phyloP scores from a whole-genome alignment of 2,113 vertebrate species.

The Cyanoderma ruficeps region DNA sequence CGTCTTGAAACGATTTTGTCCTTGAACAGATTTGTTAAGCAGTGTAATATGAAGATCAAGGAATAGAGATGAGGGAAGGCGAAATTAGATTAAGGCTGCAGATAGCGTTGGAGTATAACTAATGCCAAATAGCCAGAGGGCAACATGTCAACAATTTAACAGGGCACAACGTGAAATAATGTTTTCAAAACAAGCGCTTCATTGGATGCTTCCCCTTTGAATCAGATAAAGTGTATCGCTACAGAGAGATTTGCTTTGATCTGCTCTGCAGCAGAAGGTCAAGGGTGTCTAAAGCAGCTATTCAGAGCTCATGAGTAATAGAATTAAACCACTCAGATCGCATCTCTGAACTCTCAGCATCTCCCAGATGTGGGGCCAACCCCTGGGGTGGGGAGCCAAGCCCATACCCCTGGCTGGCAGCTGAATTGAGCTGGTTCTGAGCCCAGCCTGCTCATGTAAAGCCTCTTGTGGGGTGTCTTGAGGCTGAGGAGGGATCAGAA shows the following conservation, averaged over 20 bases:
- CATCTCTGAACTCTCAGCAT: neutral
- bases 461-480: rapidly evolving
- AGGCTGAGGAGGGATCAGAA: neutral
- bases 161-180: slow-evolving; percentile 24
- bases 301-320: slow-evolving; percentile 1
- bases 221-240: slow-evolving; percentile 39
- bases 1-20: neutral
- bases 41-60: slow-evolving; percentile 25
- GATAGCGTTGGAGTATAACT: neutral
- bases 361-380: neutral
- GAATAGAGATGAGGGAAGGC: slow-evolving; percentile 29
- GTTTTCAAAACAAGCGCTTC: slow-evolving; percentile 60
- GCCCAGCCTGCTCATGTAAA: neutral
- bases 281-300: slow-evolving; percentile 40
- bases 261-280: slow-evolving; percentile 39
- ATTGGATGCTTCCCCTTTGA: slow-evolving; percentile 46
- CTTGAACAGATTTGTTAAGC: slow-evolving; percentile 4
- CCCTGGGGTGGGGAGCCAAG: neutral
- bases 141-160: slow-evolving; percentile 60
- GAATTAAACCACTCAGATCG: neutral
- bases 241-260: slow-evolving; percentile 36
- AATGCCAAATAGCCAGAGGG: slow-evolving; percentile 54
- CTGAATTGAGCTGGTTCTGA: neutral
- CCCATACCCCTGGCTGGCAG: rapidly evolving
- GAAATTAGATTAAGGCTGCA: neutral